Base-by-base conservation (phyloP, 2,113 vertebrate genomes). In the Python bivittatus region DNA sequence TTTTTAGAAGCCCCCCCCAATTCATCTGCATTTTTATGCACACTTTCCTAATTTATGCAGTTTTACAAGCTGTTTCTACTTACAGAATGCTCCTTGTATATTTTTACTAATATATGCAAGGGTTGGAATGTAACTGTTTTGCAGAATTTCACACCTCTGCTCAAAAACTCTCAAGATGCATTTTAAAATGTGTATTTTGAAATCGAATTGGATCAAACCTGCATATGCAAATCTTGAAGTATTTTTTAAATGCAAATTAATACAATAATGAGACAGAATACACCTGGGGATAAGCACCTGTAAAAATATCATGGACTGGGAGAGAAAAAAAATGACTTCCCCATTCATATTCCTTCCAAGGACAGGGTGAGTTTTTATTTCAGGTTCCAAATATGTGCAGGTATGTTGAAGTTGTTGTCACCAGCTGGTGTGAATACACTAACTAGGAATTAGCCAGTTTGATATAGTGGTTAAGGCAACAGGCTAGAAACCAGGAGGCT, bases 271-370 rank as follows among this genome's bases (percentile, higher is more conserved):
- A 79, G 68, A 79, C n/a, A 6, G 68, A 79, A 64, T 27, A 27
- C 27, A 64, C 25, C 60, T 64, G 60, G 60, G 25, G 60, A 33
- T 6, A 13, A 72, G n/a, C n/a, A 72, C 68, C n/a, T 72, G n/a
- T 72, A 33, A 72, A 33, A 72, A 72, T 72, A 72, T 33, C 68
- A 38, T 72, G 64, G 64, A n/a, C 6, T 72, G 64, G 64, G 29
- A 6, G 29, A 0, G 11, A 13, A 0, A 12, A 1, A 1, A 2
- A 17, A 33, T 17, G 15, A 72, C 0, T 72, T 38, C n/a, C 33
- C 15, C 1, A 0, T 72, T 72, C n/a, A 2, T 38, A 1, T 72
- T n/a, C 33, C 68, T 6, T 38, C 13, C 11, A 6, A 17, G 13
- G n/a, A 72, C 13, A 72, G n/a, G 61, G 12, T 72, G 64, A 33